Evolutionary conservation across 2,888 invertebrate species (phyloP), one percentile per base, ranked within the genome.

Genomic region (Meganola albula): DNA sequence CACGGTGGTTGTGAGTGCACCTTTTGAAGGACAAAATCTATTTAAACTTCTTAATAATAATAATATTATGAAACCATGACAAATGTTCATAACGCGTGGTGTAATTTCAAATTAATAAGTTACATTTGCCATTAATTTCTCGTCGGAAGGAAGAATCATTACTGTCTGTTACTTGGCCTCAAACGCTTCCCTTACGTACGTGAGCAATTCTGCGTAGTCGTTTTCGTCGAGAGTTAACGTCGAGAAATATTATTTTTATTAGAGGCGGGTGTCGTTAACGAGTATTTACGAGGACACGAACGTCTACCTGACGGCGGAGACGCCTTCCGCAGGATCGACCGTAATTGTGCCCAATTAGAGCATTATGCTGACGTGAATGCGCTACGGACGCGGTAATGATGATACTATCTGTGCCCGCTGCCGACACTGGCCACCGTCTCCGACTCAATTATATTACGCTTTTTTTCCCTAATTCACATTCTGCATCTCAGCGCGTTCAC

Each of bases 261-360:
- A 51, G 56, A 68, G 69, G 72, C 62, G 63, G 69, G 64, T 69
- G 74, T 74, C 74, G 76, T 76, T 83, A 84, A 83, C 77, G 76
- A 79, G 74, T 82, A 83, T 83, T 85, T 83, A 85, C 78, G 82
- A 76, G 77, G 74, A 80, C 74, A 73, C 68, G 67, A 46, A 64
- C 71, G 68, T 59, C 76, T 74, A 83, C 83, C 83, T 83, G 82
- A 75, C 78, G 74, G 63, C 62, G 73, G 68, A n/a, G n/a, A n/a
- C 53, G 72, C 72, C 75, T 75, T 76, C 74, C 72, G 63, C 68
- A 70, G 72, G 76, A 74, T 76, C 74, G 74, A 60, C 62, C 70
- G 78, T 85, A 84, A 85, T 84, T 84, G 80, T 72, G 71, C 73
- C 80, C 84, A 85, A 85, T 85, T 85, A 85, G 80, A 80, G 73